Evolutionary conservation across 2,797 vertebrate species (phyloP), one percentile per base, ranked within the genome.

Genomic region (Coregonus ussuriensis): DNA sequence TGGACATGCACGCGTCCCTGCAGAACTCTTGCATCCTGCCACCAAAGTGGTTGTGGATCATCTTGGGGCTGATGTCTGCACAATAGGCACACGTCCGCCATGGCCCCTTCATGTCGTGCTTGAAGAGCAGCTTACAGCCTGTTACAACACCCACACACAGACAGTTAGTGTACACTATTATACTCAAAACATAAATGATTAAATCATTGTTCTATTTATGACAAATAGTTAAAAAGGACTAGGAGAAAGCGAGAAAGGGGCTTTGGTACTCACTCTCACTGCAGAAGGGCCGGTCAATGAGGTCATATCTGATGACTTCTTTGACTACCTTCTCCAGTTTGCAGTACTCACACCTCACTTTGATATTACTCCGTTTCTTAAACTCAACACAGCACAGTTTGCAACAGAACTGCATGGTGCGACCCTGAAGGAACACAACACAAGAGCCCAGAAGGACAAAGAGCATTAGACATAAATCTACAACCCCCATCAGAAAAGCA

Each of bases 1-100:
- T 97, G 63, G 97, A 99, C 97, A 99, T 98, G 94, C 98, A 99
- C 47, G 97, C 95, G 47, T 98, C 95, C 74, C 93, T 95, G 84
- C 98, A 99, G 89, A 99, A 99, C 79, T 99, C 97, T 90, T 99
- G 97, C 70, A 96, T 90, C 76, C 94, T 97, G 21, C 97, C 97
- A 68, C 95, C 96, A 75, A 99, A 97, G 85, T 96, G 96, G 88
- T 95, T 98, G 88, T 96, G 96, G 81, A 98, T 89, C 93, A 96
- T 91, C 88, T 95, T 97, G 77, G 95, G 95, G 80, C 94, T 92
- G 68, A 96, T 87, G 79, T 96, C 94, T 83, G 91, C 93, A 95
- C 98, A 99, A 91, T 98, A 98, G 79, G 95, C 95, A 91, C 98
- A 99, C 83, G 94, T 91, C 84, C 94, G 95, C 93, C 96, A 98